phyloP scores from a whole-genome alignment of 2,797 vertebrate genomes.

The Tenualosa ilisha region DNA sequence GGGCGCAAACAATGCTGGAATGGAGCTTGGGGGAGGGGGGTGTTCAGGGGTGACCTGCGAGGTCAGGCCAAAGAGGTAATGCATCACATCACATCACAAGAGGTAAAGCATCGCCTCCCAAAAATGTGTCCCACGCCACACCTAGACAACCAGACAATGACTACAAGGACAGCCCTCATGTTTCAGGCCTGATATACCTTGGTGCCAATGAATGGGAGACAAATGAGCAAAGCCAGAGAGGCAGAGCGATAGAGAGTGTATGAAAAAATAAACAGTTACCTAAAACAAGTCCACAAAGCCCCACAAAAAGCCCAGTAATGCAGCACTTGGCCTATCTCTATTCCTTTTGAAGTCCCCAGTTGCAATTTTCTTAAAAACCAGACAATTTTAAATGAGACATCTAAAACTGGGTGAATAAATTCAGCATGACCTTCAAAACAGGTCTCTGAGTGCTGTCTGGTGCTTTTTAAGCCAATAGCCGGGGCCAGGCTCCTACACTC shows the following conservation, averaged over 20 bases:
- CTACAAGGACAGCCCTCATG: slow-evolving; percentile 21
- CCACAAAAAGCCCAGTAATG: neutral
- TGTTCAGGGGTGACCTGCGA: slow-evolving; percentile 45
- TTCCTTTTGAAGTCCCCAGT: neutral
- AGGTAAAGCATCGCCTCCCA: slow-evolving; percentile 14
- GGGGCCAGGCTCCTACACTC: neutral
- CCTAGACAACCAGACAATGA: slow-evolving; percentile 34
- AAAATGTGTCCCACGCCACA: slow-evolving; percentile 15
- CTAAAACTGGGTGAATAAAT: neutral
- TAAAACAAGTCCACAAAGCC: neutral
- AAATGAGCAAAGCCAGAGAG: neutral
- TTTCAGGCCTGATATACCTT: slow-evolving; percentile 6
- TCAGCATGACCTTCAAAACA: neutral
- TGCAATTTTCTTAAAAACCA: neutral
- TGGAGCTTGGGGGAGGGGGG: slow-evolving; percentile 27
- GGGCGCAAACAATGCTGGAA: slow-evolving; percentile 40
- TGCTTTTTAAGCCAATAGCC: neutral
- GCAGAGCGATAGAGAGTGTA: neutral
- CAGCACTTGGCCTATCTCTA: neutral
- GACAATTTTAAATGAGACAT: slow-evolving; percentile 6
- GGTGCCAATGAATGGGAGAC: neutral
- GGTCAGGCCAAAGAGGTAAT: slow-evolving; percentile 44
- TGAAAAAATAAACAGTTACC: neutral
- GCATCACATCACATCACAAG: slow-evolving; percentile 23
- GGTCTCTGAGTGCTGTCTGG: slow-evolving; percentile 4